Conservation (phyloP, 2,888 invertebrate genomes). For the Drosophila multiciliata region DNA sequence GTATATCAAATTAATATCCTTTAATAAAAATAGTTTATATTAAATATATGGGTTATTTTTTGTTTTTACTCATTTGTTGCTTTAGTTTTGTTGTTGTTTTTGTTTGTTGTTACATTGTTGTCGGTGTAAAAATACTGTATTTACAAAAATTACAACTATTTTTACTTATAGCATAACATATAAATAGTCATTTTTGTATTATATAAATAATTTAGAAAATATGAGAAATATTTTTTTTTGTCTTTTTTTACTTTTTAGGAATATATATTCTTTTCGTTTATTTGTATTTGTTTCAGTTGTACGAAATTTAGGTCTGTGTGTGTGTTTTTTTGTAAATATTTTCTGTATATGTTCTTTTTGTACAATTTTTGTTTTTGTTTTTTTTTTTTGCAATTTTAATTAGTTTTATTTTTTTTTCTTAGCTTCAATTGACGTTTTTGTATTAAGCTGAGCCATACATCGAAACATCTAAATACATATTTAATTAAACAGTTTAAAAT, state of each 20-base stretch:
- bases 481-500: constrained; percentile 32
- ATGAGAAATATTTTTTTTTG: constrained; percentile 73
- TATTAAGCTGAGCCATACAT: constrained; percentile 50
- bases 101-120: constrained; percentile 49
- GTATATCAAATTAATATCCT: constrained; percentile 63
- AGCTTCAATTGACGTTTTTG: constrained; percentile 32
- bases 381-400: constrained; percentile 23
- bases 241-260: constrained; percentile 65
- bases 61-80: constrained; percentile 42
- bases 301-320: constrained; percentile 64
- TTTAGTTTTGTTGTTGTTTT: constrained; percentile 33
- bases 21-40: constrained; percentile 70
- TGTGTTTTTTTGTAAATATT: constrained; percentile 58
- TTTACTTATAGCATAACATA: constrained; percentile 70
- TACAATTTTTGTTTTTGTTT: constrained; percentile 50
- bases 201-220: constrained; percentile 79
- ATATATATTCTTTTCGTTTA: constrained; percentile 56
- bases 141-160: constrained; percentile 73
- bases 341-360: constrained; percentile 54
- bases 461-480: too few relatives aligned
- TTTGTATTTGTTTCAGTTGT: constrained; percentile 72
- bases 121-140: constrained; percentile 77
- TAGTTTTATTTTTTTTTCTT: background rate
- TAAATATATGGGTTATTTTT: constrained; percentile 55
- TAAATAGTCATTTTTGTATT: constrained; percentile 75